Base-by-base conservation (phyloP, 2,113 vertebrate genomes). In the Perca fluviatilis region DNA sequence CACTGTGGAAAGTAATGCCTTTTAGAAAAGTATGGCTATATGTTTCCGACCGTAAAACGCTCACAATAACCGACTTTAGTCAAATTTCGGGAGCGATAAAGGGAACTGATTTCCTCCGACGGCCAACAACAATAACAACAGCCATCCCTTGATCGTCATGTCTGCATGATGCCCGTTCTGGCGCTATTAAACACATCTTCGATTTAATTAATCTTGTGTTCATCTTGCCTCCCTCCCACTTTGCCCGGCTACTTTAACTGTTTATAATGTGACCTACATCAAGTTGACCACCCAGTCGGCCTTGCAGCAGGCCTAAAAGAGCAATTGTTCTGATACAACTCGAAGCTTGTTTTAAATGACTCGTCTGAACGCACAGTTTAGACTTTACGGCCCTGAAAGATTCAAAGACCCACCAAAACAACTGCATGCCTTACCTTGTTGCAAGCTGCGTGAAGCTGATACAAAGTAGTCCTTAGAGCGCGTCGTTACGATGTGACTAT, bases 321-420 rank as follows among this genome's bases (percentile, higher is more conserved):
- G 53, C 87, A 71, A 86, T 89, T 90, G 84, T 89, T 84, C 86
- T 18, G 58, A 87, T 57, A 70, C 85, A 91, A 92, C 83, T 88
- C 88, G 86, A 25, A 84, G 85, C 86, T 88, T 89, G 83, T 87
- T 91, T 87, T 77, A 78, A 86, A 85, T 85, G 57, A 58, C 77
- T 76, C 64, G 19, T 57, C 18, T 6, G 4, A 73, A 70, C 82
- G 60, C 76, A 69, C n/a, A 25, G 50, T 46, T 3, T 57, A 36
- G 46, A 80, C 85, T 86, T 85, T 54, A 47, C 83, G 69, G 14
- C 7, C 49, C 11, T 18, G 0, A 54, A 69, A 79, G 19, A 30
- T 1, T 8, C 30, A 36, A 33, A 63, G 23, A 64, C 67, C 25
- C 3, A 4, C 51, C 33, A 57, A 47, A 65, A 27, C 57, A 40